Percentiles rank a stretch among this genome's conserved stretches.
These are phyloP conservation scores for Magallana angulata DNA, from an alignment of 1,140 invertebrate genomes.

Conservation along the genomic window DNA sequence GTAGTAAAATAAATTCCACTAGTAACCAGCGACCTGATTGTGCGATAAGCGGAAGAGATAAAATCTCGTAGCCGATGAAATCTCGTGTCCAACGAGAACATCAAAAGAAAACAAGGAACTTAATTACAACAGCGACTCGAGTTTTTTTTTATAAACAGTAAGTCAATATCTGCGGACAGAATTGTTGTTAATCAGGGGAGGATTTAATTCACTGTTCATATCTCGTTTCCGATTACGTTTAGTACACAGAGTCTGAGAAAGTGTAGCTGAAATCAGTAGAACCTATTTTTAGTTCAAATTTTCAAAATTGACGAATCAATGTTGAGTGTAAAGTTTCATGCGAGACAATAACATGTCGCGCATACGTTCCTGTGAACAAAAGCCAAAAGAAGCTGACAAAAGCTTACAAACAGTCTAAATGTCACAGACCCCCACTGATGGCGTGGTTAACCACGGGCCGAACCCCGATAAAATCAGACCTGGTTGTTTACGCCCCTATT, in stretches of 20 bases:
- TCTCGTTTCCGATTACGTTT: slow-evolving; percentile 23
- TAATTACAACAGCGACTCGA: neutral
- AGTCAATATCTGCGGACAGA: neutral
- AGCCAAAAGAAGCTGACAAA: neutral
- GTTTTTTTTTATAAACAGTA: neutral
- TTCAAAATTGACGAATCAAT: slow-evolving; percentile 23
- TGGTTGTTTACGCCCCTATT: slow-evolving; percentile 5
- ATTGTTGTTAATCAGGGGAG: slow-evolving; percentile 21
- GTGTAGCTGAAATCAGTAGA: neutral
- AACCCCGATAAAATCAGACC: neutral
- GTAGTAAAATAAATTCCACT: slow-evolving; percentile 27
- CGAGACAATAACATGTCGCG: neutral
- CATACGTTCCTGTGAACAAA: neutral
- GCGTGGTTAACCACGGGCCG: slow-evolving; percentile 2
- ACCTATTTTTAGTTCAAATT: slow-evolving; percentile 4
- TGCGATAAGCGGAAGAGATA: slow-evolving; percentile 3
- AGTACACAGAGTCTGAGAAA: neutral
- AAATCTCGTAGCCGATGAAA: neutral
- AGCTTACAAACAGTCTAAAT: neutral
- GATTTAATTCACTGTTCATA: slow-evolving; percentile 12
- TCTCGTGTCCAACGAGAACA: neutral
- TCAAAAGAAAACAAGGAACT: slow-evolving; percentile 24
- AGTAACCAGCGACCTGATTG: neutral
- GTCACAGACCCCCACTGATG: neutral
- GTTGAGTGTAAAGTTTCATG: neutral